phyloP scores from a whole-genome alignment of 2,888 invertebrate genomes.

The Dryobota labecula region DNA sequence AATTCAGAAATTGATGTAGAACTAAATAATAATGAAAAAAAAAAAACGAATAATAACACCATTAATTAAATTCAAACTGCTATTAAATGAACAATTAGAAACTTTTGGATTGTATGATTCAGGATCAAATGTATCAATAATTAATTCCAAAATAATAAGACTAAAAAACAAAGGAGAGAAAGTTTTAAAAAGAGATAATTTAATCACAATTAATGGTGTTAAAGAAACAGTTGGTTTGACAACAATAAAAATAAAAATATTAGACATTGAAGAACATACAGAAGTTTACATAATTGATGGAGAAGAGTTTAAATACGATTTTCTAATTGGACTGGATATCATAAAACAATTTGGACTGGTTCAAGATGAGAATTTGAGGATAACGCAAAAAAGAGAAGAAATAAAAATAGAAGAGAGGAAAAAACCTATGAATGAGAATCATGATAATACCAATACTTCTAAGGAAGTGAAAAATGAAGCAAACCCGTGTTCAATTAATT shows the following conservation, averaged over 20 bases:
- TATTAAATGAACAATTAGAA: background rate
- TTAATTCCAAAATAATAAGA: conserved; percentile 3
- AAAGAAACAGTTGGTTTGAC: background rate
- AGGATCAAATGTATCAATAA: conserved; percentile 5
- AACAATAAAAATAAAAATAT: background rate
- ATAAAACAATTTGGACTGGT: background rate
- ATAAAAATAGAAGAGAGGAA: background rate
- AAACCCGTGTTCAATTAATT: background rate
- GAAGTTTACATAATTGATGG: conserved; percentile 2
- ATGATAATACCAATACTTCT: background rate
- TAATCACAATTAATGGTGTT: conserved; percentile 5
- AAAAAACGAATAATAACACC: conserved; percentile 6
- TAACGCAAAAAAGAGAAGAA: background rate
- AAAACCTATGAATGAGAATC: background rate
- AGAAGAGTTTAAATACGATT: conserved; percentile 4
- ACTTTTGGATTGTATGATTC: background rate
- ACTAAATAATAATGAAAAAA: background rate
- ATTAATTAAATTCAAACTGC: background rate
- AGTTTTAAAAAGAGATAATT: background rate
- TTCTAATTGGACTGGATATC: background rate
- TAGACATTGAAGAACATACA: background rate
- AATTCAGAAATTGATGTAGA: background rate
- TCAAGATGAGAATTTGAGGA: conserved; percentile 7
- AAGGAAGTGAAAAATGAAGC: background rate
- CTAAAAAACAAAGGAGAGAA: background rate